Conservation (phyloP, 2,113 vertebrate species). For the Herpetotheres cachinnans region DNA sequence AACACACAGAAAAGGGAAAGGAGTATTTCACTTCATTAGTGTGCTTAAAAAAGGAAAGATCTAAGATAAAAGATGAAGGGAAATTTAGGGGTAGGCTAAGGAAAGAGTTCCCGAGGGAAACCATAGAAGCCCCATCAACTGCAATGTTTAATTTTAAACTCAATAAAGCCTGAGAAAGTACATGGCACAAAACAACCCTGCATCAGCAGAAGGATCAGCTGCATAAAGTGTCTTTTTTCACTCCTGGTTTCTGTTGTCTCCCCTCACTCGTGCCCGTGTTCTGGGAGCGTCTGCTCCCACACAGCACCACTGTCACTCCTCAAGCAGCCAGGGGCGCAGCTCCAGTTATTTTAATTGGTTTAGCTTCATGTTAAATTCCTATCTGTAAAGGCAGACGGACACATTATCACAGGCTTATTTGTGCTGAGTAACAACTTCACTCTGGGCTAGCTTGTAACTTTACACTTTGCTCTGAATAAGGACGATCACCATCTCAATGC, state of each 20-base stretch:
- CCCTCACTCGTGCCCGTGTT: background rate
- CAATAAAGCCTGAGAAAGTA: background rate
- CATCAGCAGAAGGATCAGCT: background rate
- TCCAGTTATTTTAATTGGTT: background rate
- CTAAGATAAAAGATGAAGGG: constrained; percentile 51
- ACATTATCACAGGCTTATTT: background rate
- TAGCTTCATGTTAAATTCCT: background rate
- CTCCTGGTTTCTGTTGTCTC: background rate
- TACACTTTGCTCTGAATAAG: background rate
- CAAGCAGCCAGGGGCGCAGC: background rate
- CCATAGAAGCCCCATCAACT: background rate
- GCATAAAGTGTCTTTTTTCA: background rate
- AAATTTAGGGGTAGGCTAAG: constrained; percentile 17
- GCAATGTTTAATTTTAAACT: constrained; percentile 14
- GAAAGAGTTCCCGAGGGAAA: constrained; percentile 31
- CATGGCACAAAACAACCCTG: background rate
- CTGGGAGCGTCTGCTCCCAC: background rate
- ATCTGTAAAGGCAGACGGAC: background rate
- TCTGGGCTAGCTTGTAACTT: background rate
- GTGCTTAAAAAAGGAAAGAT: constrained; percentile 41
- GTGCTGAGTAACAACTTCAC: background rate
- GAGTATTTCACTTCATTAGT: constrained; percentile 42
- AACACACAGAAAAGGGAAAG: background rate
- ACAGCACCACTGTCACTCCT: background rate
- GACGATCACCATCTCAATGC: background rate